Base-by-base conservation (phyloP, 92 coral and sea anemone species). In the Porites cylindrica region DNA sequence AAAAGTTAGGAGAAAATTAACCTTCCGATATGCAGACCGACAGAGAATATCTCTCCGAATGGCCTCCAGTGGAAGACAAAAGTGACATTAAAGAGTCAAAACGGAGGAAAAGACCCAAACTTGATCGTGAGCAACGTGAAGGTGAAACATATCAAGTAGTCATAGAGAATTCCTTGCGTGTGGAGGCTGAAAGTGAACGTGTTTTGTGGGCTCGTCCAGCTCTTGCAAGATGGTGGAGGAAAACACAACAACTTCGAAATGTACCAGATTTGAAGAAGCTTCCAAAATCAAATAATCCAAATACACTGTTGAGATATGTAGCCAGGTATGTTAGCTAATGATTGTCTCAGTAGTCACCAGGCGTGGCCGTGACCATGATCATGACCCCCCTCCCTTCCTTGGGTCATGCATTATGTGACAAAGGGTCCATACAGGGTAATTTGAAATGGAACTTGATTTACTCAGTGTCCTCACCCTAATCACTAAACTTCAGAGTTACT, bases 201-300 rank as follows among this genome's bases (percentile, higher is more conserved):
- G 61, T 62, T 43, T 74, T 72, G 70, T 83, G 87, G 87, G 91
- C 78, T 20, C 60, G 89, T 21, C 74, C 88, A 9, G 91, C 91
- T 19, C 88, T 88, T 60, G 91, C 91, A 54, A 88, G 54, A 69
- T 88, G 91, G 91, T 88, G 91, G 91, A 82, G 86, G 50, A 76
- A 76, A 43, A 81, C 60, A 65, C 76, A 75, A 54, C 51, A 76
- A 20, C 80, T 43, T 7, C 8, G 20, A 10, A 23, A 7, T 58
- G 38, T 54, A 11, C 1, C 24, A 43, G 80, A 70, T 68, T 62
- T 13, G 2, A 10, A 5, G 58, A 76, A 21, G n/a, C 32, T 76
- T 8, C 91, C 91, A 32, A 77, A 86, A 23, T 90, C 91, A 38
- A 59, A 53, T 21, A 90, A 90, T 77, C 93, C 93, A 50, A 86